These are phyloP conservation scores for Anarsia innoxiella DNA, from an alignment of 2,888 invertebrate genomes.

Conservation along the genomic window DNA sequence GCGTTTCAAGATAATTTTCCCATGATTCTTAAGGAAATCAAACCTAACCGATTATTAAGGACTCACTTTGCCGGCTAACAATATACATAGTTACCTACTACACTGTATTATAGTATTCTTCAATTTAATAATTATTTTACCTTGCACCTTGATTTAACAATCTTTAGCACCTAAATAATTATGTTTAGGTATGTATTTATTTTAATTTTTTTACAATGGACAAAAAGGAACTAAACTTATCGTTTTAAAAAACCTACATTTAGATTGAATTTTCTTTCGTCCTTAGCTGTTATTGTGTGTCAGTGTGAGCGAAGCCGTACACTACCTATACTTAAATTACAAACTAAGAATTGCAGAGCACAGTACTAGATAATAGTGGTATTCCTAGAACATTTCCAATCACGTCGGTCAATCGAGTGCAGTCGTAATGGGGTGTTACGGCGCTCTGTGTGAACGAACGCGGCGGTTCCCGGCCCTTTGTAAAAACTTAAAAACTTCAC, in stretches of 20 bases:
- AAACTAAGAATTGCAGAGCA: slow-evolving; percentile 22
- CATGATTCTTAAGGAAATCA: slow-evolving; percentile 71
- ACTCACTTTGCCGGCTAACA: slow-evolving; percentile 58
- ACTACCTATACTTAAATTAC: slow-evolving; percentile 17
- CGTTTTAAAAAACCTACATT: no score
- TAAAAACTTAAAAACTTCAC: slow-evolving; percentile 67
- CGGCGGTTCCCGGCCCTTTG: slow-evolving; percentile 52
- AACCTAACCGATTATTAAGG: slow-evolving; percentile 67
- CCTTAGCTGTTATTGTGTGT: no score
- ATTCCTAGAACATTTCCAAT: slow-evolving; percentile 40
- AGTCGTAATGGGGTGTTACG: slow-evolving; percentile 46
- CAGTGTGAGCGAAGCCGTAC: slow-evolving; percentile 5
- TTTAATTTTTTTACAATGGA: no score
- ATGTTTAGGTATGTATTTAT: no score
- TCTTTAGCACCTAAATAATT: neutral
- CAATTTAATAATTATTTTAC: slow-evolving; percentile 1
- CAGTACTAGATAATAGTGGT: slow-evolving; percentile 26
- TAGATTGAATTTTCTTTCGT: no score
- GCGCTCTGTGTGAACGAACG: slow-evolving; percentile 45
- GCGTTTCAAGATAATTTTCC: slow-evolving; percentile 65
- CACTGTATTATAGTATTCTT: no score
- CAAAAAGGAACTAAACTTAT: no score
- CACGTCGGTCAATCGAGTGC: slow-evolving; percentile 42
- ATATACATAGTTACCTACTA: no score
- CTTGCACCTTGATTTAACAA: neutral